These are phyloP conservation scores for Digitonthophagus gazella DNA, from an alignment of 2,888 invertebrate genomes.

Conservation along the genomic window DNA sequence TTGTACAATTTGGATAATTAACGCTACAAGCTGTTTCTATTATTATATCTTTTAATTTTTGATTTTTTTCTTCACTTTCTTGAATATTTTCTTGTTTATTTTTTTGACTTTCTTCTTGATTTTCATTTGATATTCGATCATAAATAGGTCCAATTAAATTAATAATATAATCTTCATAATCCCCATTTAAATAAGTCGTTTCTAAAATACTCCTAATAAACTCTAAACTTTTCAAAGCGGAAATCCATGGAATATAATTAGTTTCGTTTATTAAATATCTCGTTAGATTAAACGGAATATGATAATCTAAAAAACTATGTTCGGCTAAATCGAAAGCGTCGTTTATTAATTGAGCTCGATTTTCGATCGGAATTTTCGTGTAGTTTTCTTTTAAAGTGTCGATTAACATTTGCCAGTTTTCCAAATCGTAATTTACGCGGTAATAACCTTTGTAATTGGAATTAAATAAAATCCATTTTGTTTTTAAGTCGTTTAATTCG, in stretches of 20 bases:
- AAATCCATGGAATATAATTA: slow-evolving; percentile 67
- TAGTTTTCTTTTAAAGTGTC: slow-evolving; percentile 49
- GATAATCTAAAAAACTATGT: slow-evolving; percentile 58
- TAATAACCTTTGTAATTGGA: slow-evolving; percentile 61
- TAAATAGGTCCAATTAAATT: slow-evolving; percentile 51
- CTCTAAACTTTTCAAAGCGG: slow-evolving; percentile 58
- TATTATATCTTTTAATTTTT: slow-evolving; percentile 56
- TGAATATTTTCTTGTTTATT: slow-evolving; percentile 42
- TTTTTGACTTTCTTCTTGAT: slow-evolving; percentile 53
- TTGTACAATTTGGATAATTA: slow-evolving; percentile 56
- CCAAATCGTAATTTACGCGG: slow-evolving; percentile 61
- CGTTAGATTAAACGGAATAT: slow-evolving; percentile 61
- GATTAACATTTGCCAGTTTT: slow-evolving; percentile 58
- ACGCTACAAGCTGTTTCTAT: slow-evolving; percentile 61
- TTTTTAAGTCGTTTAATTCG: slow-evolving; percentile 27
- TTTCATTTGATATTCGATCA: slow-evolving; percentile 55
- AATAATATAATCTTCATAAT: slow-evolving; percentile 54
- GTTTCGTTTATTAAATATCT: slow-evolving; percentile 62
- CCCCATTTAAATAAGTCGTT: slow-evolving; percentile 54
- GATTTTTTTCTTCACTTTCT: neutral
- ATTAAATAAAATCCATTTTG: slow-evolving; percentile 62
- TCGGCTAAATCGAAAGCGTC: slow-evolving; percentile 69
- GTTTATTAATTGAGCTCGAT: slow-evolving; percentile 70
- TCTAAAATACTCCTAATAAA: slow-evolving; percentile 54
- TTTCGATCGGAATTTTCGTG: slow-evolving; percentile 56